phyloP scores from a whole-genome alignment of 2,888 invertebrate species.

The Cerceris ruficornis region DNA sequence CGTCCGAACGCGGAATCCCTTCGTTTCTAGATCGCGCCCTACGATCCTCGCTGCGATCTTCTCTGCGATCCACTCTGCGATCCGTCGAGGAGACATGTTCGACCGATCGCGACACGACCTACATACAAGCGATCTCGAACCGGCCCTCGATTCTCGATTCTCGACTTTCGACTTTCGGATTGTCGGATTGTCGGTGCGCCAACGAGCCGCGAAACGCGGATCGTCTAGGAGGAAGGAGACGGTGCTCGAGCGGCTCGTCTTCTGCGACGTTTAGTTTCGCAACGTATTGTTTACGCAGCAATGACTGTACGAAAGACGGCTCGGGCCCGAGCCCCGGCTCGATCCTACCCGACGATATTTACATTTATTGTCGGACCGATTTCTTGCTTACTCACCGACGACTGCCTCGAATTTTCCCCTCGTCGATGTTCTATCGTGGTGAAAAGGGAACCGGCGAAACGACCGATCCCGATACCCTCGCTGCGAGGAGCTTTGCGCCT shows the following conservation, averaged over 20 bases:
- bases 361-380: conserved; percentile 10
- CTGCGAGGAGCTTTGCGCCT: too few species aligned
- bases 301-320: conserved; percentile 3
- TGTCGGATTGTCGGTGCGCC: not conserved
- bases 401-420: not conserved
- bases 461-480: too few species aligned
- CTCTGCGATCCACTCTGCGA: too few species aligned
- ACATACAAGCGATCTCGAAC: too few species aligned
- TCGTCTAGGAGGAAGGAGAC: not conserved
- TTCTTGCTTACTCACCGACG: conserved; percentile 18
- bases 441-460: not conserved
- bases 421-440: not conserved
- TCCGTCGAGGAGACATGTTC: too few species aligned
- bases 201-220: conserved; percentile 1
- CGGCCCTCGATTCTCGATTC: too few species aligned
- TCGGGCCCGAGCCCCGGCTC: too few species aligned
- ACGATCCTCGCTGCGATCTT: not conserved
- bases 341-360: not conserved
- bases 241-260: not conserved
- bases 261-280: conserved; percentile 31
- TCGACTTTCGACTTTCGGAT: too few species aligned
- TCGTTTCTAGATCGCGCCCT: not conserved
- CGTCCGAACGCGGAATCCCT: not conserved
- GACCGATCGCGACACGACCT: too few species aligned
- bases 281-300: conserved; percentile 30